Evolutionary conservation across 1,140 invertebrate species (phyloP), one percentile per base, ranked within the genome.

Genomic region (Diorhabda elongata): DNA sequence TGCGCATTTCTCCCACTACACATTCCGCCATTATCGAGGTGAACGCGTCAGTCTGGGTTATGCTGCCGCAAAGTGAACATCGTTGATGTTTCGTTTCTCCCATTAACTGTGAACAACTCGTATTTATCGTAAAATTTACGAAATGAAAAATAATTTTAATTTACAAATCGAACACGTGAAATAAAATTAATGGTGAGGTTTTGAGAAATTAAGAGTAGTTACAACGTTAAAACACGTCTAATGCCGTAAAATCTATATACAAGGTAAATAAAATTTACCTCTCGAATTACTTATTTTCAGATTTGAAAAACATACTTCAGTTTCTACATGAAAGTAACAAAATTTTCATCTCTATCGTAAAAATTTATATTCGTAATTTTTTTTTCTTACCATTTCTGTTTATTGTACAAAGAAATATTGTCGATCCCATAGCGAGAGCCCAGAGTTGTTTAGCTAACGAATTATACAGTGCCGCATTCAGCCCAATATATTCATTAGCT

Each of bases 401-500:
- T 7, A 44, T 68, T 42, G n/a, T 41, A 43, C 67, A 68, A 2
- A 68, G 47, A 43, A 62, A 62, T 26, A 68, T 45, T 7, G 60
- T 57, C 43, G 11, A 26, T 42, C 44, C 59, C 3, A 61, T 45
- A 42, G 60, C 59, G 5, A 68, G n/a, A 3, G 67, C 44, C 67
- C 67, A 68, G 5, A 61, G 9, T 42, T 52, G 59, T 57, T 60
- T 26, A 42, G 60, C 61, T 42, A 3, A 52, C 41, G 67, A 9
- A 42, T 68, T 68, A 47, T 62, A 68, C 26, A 68, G 3, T 9
- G 44, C 67, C 11, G 67, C 41, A 11, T 58, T 62, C 2, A 56
- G 8, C 41, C 45, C 11, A 52, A 58, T 52, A 42, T 68, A 68
- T 8, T 66, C 64, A 52, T 41, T 4, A 9, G 45, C 42, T 61